Evolutionary conservation across 2,888 invertebrate species (phyloP).

Genomic region (Phytoseiulus persimilis): DNA sequence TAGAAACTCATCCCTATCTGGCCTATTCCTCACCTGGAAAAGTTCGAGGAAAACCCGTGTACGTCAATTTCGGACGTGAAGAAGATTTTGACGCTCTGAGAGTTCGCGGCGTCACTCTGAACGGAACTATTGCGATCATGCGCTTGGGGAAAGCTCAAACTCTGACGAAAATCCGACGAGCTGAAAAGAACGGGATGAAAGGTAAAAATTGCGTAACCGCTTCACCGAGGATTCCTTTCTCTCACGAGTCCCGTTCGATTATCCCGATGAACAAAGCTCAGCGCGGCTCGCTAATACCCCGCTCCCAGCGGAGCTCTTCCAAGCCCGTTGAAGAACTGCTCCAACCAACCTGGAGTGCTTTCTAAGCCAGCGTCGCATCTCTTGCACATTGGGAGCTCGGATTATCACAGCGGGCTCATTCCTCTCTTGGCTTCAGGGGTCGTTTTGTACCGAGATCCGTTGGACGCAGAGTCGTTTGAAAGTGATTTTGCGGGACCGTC

Average conservation of each 20-base stretch:
- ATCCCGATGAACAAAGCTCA: too few relatives aligned
- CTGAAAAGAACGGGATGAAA: slow-evolving; percentile 20
- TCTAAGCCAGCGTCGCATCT: too few relatives aligned
- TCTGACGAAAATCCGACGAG: slow-evolving; percentile 15
- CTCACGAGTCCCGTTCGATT: too few relatives aligned
- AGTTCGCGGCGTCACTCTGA: slow-evolving; percentile 26
- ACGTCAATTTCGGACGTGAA: slow-evolving; percentile 32
- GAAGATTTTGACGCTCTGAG: slow-evolving; percentile 17
- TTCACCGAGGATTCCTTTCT: not conserved
- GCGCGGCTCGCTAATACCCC: too few relatives aligned
- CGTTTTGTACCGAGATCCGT: slow-evolving; percentile 24
- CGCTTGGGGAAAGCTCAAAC: slow-evolving; percentile 22
- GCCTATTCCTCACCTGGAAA: slow-evolving; percentile 35
- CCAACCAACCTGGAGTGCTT: too few relatives aligned
- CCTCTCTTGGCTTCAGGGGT: not conserved
- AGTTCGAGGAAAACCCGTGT: slow-evolving; percentile 35
- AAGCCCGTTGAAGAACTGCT: too few relatives aligned
- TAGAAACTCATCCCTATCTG: slow-evolving; percentile 28
- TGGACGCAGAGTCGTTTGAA: slow-evolving; percentile 19
- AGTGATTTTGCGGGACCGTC: not conserved
- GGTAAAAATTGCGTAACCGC: not conserved
- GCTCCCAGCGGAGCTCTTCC: too few relatives aligned
- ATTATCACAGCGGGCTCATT: too few relatives aligned
- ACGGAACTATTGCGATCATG: slow-evolving; percentile 27
- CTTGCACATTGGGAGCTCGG: too few relatives aligned